Conservation (phyloP, 2,888 invertebrate genomes). For the Allacma fusca region DNA sequence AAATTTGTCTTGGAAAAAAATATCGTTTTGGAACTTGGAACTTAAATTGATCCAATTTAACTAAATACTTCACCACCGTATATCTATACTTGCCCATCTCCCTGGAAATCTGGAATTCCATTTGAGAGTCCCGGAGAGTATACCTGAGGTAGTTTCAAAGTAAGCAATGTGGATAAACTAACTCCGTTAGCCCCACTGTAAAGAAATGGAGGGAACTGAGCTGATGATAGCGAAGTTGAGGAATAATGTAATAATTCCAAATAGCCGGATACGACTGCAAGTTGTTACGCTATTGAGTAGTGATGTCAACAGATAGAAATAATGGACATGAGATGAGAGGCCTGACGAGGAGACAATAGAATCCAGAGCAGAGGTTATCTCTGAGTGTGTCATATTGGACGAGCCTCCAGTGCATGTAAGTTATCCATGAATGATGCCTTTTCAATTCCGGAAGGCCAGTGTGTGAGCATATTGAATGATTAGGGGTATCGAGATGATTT, state of each 20-base stretch:
- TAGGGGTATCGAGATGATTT: constrained; percentile 60
- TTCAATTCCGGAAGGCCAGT: constrained; percentile 59
- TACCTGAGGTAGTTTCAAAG: too few relatives aligned
- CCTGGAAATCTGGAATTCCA: too few relatives aligned
- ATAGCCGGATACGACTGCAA: constrained; percentile 16
- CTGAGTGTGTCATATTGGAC: constrained; percentile 39
- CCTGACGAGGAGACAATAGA: constrained; percentile 42
- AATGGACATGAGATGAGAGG: constrained; percentile 41
- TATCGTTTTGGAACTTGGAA: background rate
- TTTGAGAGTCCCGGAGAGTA: too few relatives aligned
- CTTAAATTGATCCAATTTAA: too few relatives aligned
- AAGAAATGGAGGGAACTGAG: background rate
- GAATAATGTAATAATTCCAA: constrained; percentile 19
- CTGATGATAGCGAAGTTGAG: background rate
- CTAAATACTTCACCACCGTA: too few relatives aligned
- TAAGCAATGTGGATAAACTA: too few relatives aligned
- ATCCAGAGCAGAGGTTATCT: constrained; percentile 40
- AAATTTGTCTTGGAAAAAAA: background rate
- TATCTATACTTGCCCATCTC: too few relatives aligned
- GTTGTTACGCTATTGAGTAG: constrained; percentile 26
- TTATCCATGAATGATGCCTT: constrained; percentile 41
- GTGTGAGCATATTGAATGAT: constrained; percentile 57
- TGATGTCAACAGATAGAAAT: constrained; percentile 42
- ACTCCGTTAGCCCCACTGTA: background rate
- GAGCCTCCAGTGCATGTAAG: constrained; percentile 29